Percentiles rank a stretch among this genome's conserved stretches.
These are phyloP conservation scores for Poeciliopsis occidentalis DNA, from an alignment of 2,113 vertebrate genomes.

Conservation along the genomic window DNA sequence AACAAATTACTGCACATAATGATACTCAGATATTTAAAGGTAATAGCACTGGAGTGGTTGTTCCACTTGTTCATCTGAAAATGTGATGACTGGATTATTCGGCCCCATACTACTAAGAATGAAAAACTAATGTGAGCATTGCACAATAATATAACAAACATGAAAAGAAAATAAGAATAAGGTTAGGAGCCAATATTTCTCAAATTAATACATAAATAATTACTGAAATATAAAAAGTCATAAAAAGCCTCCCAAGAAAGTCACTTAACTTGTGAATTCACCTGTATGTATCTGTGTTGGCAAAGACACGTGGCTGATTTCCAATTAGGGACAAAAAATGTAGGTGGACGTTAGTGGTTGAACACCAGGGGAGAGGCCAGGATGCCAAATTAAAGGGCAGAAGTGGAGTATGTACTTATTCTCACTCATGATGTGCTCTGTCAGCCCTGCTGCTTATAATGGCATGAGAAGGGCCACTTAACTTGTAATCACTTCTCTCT, in stretches of 20 bases:
- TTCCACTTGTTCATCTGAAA: no score
- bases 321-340: conserved; percentile 62
- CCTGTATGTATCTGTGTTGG: conserved; percentile 30
- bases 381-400: conserved; percentile 76
- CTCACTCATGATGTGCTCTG: conserved; percentile 70
- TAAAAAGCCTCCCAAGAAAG: no score
- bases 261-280: not conserved
- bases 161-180: not conserved
- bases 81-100: no score
- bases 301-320: conserved; percentile 42
- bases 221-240: no score
- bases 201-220: not conserved
- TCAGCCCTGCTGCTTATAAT: conserved; percentile 73
- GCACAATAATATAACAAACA: conserved; percentile 11
- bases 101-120: not conserved
- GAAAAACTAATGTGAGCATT: conserved; percentile 1
- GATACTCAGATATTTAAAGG: no score
- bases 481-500: conserved; percentile 77
- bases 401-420: conserved; percentile 70
- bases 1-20: no score
- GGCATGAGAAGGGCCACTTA: conserved; percentile 79
- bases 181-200: not conserved
- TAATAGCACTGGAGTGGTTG: no score
- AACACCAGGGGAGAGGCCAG: conserved; percentile 46
- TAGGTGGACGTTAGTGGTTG: conserved; percentile 66